A percentile compares a stretch with the other conserved stretches of the same genome.
phyloP scores from a whole-genome alignment of 2,113 vertebrate species.

The Phylloscopus trochilus region DNA sequence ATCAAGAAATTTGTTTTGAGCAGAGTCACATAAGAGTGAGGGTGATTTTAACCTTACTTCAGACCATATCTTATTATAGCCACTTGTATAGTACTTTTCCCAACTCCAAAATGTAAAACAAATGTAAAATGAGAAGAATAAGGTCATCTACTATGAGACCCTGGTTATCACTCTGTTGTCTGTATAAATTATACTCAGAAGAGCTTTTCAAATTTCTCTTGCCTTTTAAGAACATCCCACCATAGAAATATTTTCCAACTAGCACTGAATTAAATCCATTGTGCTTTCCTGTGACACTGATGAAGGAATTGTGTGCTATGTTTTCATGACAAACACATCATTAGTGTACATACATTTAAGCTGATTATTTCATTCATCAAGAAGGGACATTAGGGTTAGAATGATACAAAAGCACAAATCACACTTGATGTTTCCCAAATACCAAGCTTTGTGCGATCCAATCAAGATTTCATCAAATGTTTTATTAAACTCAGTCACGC shows the following conservation, averaged over 20 bases:
- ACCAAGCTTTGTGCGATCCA: constrained; percentile 76
- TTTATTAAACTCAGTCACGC: constrained; percentile 77
- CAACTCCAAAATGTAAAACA: constrained; percentile 45
- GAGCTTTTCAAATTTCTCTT: constrained; percentile 53
- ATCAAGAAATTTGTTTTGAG: background rate
- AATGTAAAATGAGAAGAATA: constrained; percentile 11
- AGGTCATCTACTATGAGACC: constrained; percentile 27
- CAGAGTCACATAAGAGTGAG: background rate
- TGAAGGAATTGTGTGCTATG: constrained; percentile 76
- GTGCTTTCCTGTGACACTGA: constrained; percentile 64
- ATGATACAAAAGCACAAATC: constrained; percentile 84
- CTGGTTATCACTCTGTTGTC: background rate
- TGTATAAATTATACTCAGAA: constrained; percentile 49
- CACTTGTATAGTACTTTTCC: constrained; percentile 7
- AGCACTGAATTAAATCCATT: constrained; percentile 69
- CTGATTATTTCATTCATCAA: constrained; percentile 90
- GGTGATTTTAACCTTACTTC: background rate
- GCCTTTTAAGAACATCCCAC: constrained; percentile 52
- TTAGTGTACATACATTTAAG: constrained; percentile 84
- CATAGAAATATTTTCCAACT: constrained; percentile 65
- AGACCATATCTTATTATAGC: background rate
- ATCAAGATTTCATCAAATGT: constrained; percentile 88
- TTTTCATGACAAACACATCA: constrained; percentile 89
- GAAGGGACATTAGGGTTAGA: constrained; percentile 78
- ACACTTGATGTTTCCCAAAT: constrained; percentile 80